These are phyloP conservation scores for Leptopilina syphax DNA, from an alignment of 2,888 invertebrate species.

Conservation along the genomic window DNA sequence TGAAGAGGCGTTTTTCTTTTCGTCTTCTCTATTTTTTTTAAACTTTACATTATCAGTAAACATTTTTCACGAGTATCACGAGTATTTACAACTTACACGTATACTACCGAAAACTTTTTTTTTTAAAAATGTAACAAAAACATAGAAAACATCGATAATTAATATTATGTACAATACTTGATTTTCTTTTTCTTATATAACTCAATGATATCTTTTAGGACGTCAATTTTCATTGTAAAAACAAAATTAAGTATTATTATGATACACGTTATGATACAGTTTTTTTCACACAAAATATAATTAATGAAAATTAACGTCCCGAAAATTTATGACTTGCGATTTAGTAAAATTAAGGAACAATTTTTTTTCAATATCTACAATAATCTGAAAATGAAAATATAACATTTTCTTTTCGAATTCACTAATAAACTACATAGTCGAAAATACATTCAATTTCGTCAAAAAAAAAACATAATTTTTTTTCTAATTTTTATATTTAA, in stretches of 20 bases:
- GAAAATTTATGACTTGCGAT: not conserved
- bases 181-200: not conserved
- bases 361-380: not conserved
- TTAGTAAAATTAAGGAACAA: not conserved
- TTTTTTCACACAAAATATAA: conserved; percentile 33
- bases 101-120: conserved; percentile 36
- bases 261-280: conserved; percentile 45
- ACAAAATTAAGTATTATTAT: conserved; percentile 44
- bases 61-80: conserved; percentile 34
- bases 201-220: conserved; percentile 27
- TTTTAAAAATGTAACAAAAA: conserved; percentile 53
- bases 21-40: too few relatives aligned
- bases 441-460: not conserved
- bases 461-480: not conserved
- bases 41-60: conserved; percentile 39
- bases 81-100: conserved; percentile 35
- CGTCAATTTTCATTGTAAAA: conserved; percentile 34
- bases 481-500: not conserved
- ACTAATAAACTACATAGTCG: not conserved
- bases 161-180: conserved; percentile 50
- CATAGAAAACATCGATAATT: conserved; percentile 51
- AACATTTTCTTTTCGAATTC: too few relatives aligned
- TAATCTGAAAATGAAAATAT: too few relatives aligned
- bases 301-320: conserved; percentile 17
- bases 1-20: conserved; percentile 9